phyloP scores from a whole-genome alignment of 2,797 vertebrate genomes.

The Chromobotia macracanthus region DNA sequence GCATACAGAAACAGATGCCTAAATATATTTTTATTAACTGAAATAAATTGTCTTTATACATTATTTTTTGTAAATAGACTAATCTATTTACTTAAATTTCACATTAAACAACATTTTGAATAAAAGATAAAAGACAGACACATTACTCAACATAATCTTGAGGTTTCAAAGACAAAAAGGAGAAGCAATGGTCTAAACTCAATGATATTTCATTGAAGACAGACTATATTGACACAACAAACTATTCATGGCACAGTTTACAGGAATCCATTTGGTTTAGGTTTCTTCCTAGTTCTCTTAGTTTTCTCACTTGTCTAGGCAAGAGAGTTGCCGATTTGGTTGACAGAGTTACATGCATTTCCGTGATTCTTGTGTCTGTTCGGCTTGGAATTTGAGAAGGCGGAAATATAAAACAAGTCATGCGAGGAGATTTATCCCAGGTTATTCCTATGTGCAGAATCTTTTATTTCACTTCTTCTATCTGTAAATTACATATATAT shows the following conservation, averaged over 20 bases:
- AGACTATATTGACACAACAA: neutral
- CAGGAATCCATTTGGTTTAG: conserved; percentile 16
- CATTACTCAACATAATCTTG: no score
- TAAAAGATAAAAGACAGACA: no score
- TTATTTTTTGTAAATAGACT: no score
- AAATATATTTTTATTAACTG: no score
- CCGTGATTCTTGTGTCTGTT: conserved; percentile 47
- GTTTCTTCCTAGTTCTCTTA: neutral
- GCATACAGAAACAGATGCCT: no score
- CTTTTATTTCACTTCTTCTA: neutral
- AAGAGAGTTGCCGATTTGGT: conserved; percentile 49
- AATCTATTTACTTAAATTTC: no score
- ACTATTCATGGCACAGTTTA: neutral
- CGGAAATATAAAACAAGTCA: neutral
- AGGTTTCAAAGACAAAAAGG: no score
- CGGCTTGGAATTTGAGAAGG: conserved; percentile 53
- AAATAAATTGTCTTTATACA: no score
- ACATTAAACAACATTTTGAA: no score
- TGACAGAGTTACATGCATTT: conserved; percentile 37
- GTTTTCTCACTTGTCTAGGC: conserved; percentile 42
- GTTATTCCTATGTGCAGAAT: neutral
- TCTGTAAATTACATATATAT: neutral
- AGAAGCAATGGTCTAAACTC: no score
- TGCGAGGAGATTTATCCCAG: neutral
- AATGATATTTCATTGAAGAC: neutral